These are phyloP conservation scores for Saxidomus purpurata DNA, from an alignment of 1,140 invertebrate species.

Conservation along the genomic window DNA sequence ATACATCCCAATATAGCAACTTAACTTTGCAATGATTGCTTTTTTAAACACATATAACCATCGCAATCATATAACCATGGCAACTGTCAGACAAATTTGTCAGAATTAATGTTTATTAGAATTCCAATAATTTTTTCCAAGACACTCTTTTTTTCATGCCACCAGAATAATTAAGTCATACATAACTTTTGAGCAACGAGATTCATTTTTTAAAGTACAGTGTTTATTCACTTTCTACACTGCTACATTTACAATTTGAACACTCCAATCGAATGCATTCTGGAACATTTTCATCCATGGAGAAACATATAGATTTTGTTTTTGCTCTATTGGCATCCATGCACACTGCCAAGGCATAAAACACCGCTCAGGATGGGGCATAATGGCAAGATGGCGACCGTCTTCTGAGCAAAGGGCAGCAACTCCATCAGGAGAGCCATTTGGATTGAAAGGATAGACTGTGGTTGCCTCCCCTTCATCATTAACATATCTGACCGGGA, in stretches of 20 bases:
- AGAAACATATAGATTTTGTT: slow-evolving; percentile 88
- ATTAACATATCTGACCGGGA: slow-evolving; percentile 94
- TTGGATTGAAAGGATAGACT: slow-evolving; percentile 97
- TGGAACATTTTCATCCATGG: slow-evolving; percentile 97
- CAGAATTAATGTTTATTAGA: too few relatives aligned
- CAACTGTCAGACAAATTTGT: too few relatives aligned
- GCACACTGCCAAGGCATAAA: slow-evolving; percentile 86
- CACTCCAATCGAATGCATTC: slow-evolving; percentile 95
- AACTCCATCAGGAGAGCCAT: slow-evolving; percentile 93
- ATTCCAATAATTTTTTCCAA: too few relatives aligned
- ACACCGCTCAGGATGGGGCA: slow-evolving; percentile 98
- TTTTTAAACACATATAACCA: too few relatives aligned
- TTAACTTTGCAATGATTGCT: too few relatives aligned
- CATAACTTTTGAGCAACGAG: too few relatives aligned
- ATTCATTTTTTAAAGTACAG: too few relatives aligned
- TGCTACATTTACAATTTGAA: slow-evolving; percentile 31
- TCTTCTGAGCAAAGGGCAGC: slow-evolving; percentile 95
- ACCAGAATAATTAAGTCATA: too few relatives aligned
- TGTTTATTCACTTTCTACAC: too few relatives aligned
- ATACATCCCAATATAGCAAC: too few relatives aligned
- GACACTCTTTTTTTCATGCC: too few relatives aligned
- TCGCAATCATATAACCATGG: too few relatives aligned
- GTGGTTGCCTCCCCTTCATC: slow-evolving; percentile 92
- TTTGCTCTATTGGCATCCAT: slow-evolving; percentile 85
- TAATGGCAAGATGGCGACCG: slow-evolving; percentile 98